Conservation (phyloP, 2,888 invertebrate genomes). For the Mellilla xanthometata region DNA sequence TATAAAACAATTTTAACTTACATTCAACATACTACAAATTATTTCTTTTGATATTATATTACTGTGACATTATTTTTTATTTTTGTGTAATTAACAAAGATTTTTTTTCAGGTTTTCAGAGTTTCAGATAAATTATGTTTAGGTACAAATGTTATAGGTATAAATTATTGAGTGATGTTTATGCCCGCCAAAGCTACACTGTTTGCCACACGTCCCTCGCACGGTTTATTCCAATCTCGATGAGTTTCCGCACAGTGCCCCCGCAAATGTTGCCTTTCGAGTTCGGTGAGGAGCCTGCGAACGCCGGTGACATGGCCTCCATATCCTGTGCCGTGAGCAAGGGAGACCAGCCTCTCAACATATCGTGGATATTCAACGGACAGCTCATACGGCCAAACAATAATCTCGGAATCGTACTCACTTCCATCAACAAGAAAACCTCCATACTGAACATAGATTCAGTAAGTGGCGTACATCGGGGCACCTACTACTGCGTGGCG, state of each 20-base stretch:
- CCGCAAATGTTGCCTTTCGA: conserved; percentile 85
- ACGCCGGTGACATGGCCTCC: conserved; percentile 89
- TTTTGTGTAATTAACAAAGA: conserved; percentile 23
- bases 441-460: conserved; percentile 87
- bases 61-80: conserved; percentile 32
- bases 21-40: too few species aligned
- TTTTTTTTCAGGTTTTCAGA: conserved; percentile 45
- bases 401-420: conserved; percentile 82
- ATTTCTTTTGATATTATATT: too few species aligned
- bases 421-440: conserved; percentile 84
- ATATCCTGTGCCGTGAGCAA: conserved; percentile 88
- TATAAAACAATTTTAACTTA: too few species aligned
- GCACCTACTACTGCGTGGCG: conserved; percentile 89
- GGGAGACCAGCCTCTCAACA: conserved; percentile 90
- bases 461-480: conserved; percentile 86
- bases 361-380: conserved; percentile 86
- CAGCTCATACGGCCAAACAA: conserved; percentile 76
- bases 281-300: conserved; percentile 87
- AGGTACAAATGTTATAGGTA: conserved; percentile 14
- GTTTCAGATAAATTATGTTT: not conserved
- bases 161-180: conserved; percentile 41
- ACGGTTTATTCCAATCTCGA: too few species aligned
- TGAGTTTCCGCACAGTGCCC: conserved; percentile 62
- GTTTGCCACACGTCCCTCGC: conserved; percentile 63
- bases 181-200: conserved; percentile 81